Evolutionary conservation across 2,888 invertebrate genomes (phyloP).

Genomic region (Chaetoderma sp.): DNA sequence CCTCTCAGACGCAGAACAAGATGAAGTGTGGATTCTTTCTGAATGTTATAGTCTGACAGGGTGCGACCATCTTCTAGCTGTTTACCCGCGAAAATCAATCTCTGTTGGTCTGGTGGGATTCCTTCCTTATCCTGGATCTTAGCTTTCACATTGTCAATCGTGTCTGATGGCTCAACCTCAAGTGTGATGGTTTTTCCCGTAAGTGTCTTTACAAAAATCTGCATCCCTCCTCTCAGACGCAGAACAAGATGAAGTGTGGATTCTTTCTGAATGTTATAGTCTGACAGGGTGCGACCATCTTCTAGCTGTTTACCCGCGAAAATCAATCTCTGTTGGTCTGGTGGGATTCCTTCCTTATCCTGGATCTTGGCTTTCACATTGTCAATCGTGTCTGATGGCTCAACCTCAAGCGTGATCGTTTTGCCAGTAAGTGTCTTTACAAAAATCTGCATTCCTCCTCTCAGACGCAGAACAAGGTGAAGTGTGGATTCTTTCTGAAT

Average conservation of each 20-base stretch:
- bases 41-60: conserved; percentile 93
- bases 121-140: too few species aligned
- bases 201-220: too few species aligned
- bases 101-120: too few species aligned
- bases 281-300: conserved; percentile 90
- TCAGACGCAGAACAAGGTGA: conserved; percentile 88
- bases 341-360: too few species aligned
- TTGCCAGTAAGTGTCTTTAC: conserved; percentile 67
- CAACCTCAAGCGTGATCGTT: conserved; percentile 71
- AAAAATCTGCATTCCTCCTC: conserved; percentile 85
- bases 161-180: too few species aligned
- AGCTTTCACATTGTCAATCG: too few species aligned
- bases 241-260: conserved; percentile 91
- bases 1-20: conserved; percentile 85
- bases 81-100: conserved; percentile 93
- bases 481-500: conserved; percentile 97
- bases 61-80: conserved; percentile 96
- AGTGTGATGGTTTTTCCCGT: too few species aligned
- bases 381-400: conserved; percentile 92
- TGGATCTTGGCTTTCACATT: conserved; percentile 81
- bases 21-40: conserved; percentile 96
- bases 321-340: too few species aligned
- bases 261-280: conserved; percentile 95
- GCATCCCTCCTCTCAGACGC: conserved; percentile 80
- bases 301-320: conserved; percentile 95